A percentile compares a stretch with the other conserved stretches of the same genome.
These are phyloP conservation scores for Montipora sp. DNA, from an alignment of 64 coral and sea anemone genomes.

Conservation along the genomic window DNA sequence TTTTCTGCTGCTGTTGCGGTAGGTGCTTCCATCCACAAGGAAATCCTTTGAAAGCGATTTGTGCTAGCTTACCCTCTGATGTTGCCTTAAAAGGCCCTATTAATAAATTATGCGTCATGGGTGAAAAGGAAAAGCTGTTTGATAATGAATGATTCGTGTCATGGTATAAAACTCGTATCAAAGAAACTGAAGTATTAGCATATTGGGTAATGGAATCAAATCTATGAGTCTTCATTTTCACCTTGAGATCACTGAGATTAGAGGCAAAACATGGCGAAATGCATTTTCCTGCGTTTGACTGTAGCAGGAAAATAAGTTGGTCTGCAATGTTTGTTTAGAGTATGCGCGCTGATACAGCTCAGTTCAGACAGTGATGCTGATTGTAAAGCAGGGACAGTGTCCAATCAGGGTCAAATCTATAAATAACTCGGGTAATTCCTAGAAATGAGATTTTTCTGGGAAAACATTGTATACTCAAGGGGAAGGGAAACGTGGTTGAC, in stretches of 20 bases:
- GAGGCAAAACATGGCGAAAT: not conserved
- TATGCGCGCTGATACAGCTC: not conserved
- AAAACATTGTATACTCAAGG: not conserved
- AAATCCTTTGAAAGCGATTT: conserved; percentile 4
- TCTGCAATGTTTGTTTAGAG: conserved; percentile 12
- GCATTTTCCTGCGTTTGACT: conserved; percentile 10
- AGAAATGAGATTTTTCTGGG: not conserved
- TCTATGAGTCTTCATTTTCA: not conserved
- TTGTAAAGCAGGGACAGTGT: not conserved
- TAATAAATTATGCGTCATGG: conserved; percentile 3
- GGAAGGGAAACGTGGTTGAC: conserved; percentile 6
- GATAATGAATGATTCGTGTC: conserved; percentile 12
- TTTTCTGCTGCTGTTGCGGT: not conserved
- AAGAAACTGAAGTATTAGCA: not conserved
- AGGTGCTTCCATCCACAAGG: not conserved
- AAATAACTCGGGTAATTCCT: not conserved
- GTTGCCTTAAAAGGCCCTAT: not conserved
- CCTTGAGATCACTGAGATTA: not conserved
- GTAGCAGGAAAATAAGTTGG: not conserved
- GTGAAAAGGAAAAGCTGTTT: conserved; percentile 14
- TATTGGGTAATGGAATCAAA: not conserved
- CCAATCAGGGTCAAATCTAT: not conserved
- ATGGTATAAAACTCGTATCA: conserved; percentile 2
- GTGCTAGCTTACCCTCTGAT: not conserved
- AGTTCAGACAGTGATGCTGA: not conserved